A percentile compares a stretch with the other conserved stretches of the same genome.
Conservation (phyloP, 1,140 invertebrate species). For the Bradynema listronoti region DNA sequence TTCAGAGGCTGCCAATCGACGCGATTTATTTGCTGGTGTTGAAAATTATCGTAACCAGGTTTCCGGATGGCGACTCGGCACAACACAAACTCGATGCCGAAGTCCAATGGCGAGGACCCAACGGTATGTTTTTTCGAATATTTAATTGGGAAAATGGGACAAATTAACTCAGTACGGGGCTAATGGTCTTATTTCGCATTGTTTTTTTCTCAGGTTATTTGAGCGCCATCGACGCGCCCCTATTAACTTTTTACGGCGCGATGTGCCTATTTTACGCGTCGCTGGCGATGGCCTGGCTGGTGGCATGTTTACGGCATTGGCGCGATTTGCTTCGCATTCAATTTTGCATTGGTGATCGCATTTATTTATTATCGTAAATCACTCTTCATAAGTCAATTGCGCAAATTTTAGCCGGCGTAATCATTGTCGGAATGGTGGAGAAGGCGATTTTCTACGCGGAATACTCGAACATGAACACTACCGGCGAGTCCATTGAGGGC, state of each 20-base stretch:
- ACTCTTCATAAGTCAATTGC: constrained; percentile 8
- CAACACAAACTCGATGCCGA: constrained; percentile 41
- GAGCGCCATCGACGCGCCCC: constrained; percentile 54
- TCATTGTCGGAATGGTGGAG: constrained; percentile 60
- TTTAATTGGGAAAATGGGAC: too few relatives aligned
- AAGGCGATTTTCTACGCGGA: constrained; percentile 81
- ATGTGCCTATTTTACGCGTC: constrained; percentile 81
- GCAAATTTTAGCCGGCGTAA: constrained; percentile 40
- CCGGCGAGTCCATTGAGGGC: constrained; percentile 64
- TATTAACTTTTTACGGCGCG: constrained; percentile 71
- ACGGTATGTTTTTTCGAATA: too few relatives aligned
- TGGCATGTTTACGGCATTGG: constrained; percentile 73
- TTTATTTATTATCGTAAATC: not conserved
- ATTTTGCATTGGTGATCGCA: constrained; percentile 72
- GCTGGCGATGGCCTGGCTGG: constrained; percentile 74
- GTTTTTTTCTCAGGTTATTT: too few relatives aligned
- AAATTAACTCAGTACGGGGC: too few relatives aligned
- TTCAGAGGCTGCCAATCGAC: constrained; percentile 46
- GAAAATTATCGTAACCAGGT: constrained; percentile 35
- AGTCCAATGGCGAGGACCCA: constrained; percentile 55
- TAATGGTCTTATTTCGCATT: too few relatives aligned
- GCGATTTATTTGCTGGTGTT: constrained; percentile 54
- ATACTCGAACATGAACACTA: constrained; percentile 72
- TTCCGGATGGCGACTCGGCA: constrained; percentile 8
- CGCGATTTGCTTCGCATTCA: constrained; percentile 81